Evolutionary conservation across 2,797 vertebrate genomes (phyloP), one percentile per base, ranked within the genome.

Genomic region (Spea hammondii): DNA sequence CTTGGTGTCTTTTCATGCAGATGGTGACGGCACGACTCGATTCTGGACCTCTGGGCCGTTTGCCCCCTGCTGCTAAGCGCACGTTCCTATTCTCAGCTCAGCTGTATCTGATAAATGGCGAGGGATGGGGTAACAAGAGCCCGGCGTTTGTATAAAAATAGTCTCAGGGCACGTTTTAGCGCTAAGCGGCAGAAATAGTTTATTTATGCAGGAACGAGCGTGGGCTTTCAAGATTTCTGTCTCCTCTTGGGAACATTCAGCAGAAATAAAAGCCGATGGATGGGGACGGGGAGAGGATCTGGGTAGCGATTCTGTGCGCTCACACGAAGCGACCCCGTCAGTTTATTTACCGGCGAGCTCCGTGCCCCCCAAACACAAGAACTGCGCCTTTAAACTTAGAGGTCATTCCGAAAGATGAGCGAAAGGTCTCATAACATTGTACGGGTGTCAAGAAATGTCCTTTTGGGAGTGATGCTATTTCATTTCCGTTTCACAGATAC

Each of bases 1-100:
- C 57, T 57, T 67, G 46, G 46, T 48, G 65, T 48, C 45, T 67
- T 46, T 51, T 74, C 53, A 60, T 53, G 72, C 32, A 10, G 60
- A 12, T 8, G 4, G 60, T 53, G 45, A 48, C 46, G 64, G 62
- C 13, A 10, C 51, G 17, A 13, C 62, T 9, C 13, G 5, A 50
- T 48, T 11, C n/a, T 6, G 9, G n/a, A 14, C 0, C 67, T 49
- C 6, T 6, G 46, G 49, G 65, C 47, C 5, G 7, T 14, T 48
- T 49, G 7, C 17, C 5, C 64, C 44, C 60, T 32, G 60, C 64
- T 65, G 64, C 44, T 9, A 46, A 46, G 64, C 4, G 64, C 64
- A 46, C 32, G 12, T 50, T 32, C 49, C 67, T 50, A 69, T 32
- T 53, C 67, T 69, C 67, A 17, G 67, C 48, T 50, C 67, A 67